phyloP scores from a whole-genome alignment of 2,797 vertebrate genomes.

The Trachops cirrhosus region DNA sequence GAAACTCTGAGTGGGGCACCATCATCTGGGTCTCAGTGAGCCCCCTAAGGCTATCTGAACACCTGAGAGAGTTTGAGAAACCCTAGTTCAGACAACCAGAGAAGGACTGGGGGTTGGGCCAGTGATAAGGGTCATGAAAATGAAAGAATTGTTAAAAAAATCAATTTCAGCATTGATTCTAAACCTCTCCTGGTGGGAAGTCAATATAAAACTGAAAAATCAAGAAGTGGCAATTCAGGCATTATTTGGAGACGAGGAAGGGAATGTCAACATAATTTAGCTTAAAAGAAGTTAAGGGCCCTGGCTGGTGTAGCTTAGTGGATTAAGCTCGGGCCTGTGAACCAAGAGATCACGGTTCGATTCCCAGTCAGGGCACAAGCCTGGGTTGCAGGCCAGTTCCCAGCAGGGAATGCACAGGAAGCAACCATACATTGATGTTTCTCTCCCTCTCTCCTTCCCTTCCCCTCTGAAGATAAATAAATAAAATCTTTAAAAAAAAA shows the following conservation, averaged over 20 bases:
- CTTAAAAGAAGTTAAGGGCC: no score
- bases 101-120: neutral
- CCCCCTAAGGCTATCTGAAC: rapidly evolving
- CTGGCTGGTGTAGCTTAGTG: no score
- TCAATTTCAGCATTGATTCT: neutral
- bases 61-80: no score
- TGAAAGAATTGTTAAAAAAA: neutral
- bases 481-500: no score
- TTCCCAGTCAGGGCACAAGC: no score
- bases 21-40: neutral
- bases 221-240: neutral
- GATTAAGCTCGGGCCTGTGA: no score
- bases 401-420: no score
- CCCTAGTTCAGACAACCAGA: neutral
- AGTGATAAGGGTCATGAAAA: neutral
- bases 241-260: neutral
- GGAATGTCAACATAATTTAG: neutral
- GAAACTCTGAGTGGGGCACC: neutral
- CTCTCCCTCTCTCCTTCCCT: no score
- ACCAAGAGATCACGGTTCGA: no score
- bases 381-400: no score
- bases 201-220: neutral
- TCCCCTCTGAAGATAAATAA: no score
- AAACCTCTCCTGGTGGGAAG: neutral
- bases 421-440: no score